Percentiles rank a stretch among this genome's conserved stretches.
phyloP scores from a whole-genome alignment of 2,113 vertebrate species.

The Talpa occidentalis region DNA sequence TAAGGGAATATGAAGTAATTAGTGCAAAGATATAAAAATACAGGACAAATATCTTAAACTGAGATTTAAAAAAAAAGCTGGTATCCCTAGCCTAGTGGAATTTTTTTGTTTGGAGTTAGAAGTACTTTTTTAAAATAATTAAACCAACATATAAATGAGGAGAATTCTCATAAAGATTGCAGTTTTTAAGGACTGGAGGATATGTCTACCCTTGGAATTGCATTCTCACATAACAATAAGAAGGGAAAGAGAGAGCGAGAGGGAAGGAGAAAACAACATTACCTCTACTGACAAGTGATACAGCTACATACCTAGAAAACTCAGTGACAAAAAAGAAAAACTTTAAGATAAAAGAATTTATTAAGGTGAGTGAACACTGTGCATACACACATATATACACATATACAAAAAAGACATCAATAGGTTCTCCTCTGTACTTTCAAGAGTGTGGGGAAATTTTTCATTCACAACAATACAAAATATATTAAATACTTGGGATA shows the following conservation, averaged over 20 bases:
- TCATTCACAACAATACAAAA: conserved; percentile 6
- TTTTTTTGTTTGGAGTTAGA: too few species aligned
- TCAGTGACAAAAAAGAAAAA: neutral
- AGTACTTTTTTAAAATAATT: neutral
- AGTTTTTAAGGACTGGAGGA: neutral
- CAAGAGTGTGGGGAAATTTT: neutral
- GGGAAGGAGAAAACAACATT: neutral
- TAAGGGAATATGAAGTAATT: neutral
- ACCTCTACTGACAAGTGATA: neutral
- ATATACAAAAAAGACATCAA: neutral
- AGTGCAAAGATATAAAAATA: neutral
- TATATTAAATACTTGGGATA: neutral
- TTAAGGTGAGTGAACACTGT: neutral
- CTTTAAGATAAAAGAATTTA: neutral
- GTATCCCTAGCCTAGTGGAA: too few species aligned
- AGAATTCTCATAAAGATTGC: neutral
- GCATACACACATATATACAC: neutral
- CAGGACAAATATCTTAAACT: neutral
- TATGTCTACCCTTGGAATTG: neutral
- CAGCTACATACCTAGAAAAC: neutral
- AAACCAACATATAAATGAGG: neutral
- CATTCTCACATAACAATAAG: neutral
- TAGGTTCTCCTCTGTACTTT: neutral
- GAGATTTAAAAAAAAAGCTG: neutral
- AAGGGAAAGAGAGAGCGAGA: neutral